phyloP scores from a whole-genome alignment of 2,113 vertebrate genomes.

The Pholis gunnellus region DNA sequence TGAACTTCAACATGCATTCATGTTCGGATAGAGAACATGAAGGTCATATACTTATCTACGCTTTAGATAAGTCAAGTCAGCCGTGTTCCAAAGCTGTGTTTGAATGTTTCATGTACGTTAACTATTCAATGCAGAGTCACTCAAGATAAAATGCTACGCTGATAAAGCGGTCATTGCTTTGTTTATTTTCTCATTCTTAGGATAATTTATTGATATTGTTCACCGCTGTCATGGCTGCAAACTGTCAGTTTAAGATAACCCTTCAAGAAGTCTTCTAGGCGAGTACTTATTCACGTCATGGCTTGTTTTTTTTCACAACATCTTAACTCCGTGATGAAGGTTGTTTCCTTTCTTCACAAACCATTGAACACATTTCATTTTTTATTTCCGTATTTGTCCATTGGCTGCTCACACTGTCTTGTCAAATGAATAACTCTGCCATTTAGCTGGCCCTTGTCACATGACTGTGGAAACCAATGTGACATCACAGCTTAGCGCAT shows the following conservation, averaged over 20 bases:
- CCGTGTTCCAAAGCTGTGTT: slow-evolving; percentile 44
- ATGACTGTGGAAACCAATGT: no score
- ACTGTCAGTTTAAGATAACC: not conserved
- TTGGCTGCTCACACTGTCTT: slow-evolving; percentile 7
- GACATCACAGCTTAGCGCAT: no score
- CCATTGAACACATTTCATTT: slow-evolving; percentile 7
- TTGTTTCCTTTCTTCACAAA: not conserved
- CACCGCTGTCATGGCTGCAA: not conserved
- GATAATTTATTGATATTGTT: not conserved
- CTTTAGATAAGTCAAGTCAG: slow-evolving; percentile 39
- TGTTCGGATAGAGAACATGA: slow-evolving; percentile 19
- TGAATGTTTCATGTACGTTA: slow-evolving; percentile 59
- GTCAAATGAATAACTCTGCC: not conserved
- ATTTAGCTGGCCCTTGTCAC: no score
- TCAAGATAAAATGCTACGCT: slow-evolving; percentile 57
- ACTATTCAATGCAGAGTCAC: slow-evolving; percentile 43
- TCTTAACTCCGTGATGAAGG: not conserved
- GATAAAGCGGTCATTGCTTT: slow-evolving; percentile 41
- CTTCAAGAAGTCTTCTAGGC: not conserved
- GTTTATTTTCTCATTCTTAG: slow-evolving; percentile 3
- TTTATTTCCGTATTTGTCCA: not conserved
- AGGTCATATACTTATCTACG: slow-evolving; percentile 31
- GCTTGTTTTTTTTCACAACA: slow-evolving; percentile 15
- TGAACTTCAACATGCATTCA: slow-evolving; percentile 46
- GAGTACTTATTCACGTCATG: not conserved